phyloP scores from a whole-genome alignment of 2,113 vertebrate species.

The Podilymbus podiceps region DNA sequence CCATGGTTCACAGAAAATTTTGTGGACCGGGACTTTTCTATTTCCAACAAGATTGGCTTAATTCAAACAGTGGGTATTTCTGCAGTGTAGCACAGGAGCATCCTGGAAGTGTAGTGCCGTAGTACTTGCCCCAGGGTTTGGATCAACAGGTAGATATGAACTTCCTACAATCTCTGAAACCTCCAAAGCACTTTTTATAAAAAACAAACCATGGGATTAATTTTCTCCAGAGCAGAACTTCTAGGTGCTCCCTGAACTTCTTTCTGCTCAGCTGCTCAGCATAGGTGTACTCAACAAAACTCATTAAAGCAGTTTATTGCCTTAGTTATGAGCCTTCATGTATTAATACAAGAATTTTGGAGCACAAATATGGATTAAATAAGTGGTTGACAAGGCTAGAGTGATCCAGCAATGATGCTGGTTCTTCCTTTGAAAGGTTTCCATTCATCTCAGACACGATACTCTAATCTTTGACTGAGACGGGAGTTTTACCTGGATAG shows the following conservation, averaged over 20 bases:
- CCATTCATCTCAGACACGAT: neutral
- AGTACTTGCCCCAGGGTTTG: neutral
- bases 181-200: neutral
- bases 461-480: neutral
- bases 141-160: neutral
- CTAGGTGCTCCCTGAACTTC: neutral
- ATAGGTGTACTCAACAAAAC: neutral
- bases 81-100: neutral
- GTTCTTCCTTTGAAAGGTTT: neutral
- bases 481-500: conserved; percentile 4
- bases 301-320: neutral
- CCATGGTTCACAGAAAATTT: neutral
- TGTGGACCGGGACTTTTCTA: neutral
- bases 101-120: neutral
- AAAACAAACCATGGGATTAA: neutral
- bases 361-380: neutral
- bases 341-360: neutral
- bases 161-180: neutral
- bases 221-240: neutral
- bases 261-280: neutral
- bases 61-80: neutral
- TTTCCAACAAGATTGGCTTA: neutral
- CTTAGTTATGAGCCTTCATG: neutral
- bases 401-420: neutral
- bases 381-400: neutral